Base-by-base conservation (phyloP, 2,888 invertebrate genomes). In the Oligia fasciuncula region DNA sequence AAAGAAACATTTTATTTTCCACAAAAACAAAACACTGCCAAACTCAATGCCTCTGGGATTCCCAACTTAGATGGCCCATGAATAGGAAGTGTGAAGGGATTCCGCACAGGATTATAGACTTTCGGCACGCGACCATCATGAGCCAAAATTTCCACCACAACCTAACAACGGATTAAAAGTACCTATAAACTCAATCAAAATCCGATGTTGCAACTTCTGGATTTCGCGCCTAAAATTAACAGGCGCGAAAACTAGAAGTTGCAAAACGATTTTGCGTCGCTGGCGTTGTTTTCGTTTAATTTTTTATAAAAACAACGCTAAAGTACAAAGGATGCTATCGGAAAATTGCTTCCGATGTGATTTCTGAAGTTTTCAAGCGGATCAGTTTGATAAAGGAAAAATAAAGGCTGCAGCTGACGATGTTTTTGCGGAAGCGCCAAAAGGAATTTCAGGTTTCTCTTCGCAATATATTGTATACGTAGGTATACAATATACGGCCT, bases 281-380 rank as follows among this genome's bases (percentile, higher is more conserved):
- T 46, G 35, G 54, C 65, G 54, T 74, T 87, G 78, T 84, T 87
- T 81, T 84, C 84, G 73, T 87, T 73, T 62, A 75, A 87, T 87
- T 81, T 80, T 79, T 73, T 60, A 76, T 76, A 63, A 77, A 73
- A 82, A 29, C 66, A 73, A 84, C n/a, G 62, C 11, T 66, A 19
- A 4, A 43, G 35, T 62, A 72, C 62, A 80, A 65, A 76, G 62
- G 23, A 43, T 46, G 71, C 67, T 69, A 72, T 84, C 77, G 40
- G 57, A 73, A 74, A 84, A 85, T 85, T 84, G 68, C 65, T 84
- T 86, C 84, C 77, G 87, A 85, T 80, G 73, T 71, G 70, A 86
- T 84, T 84, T 67, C 2, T 54, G 54, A 76, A 86, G 71, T 74
- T 76, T 76, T 76, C 68, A 43, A 35, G 71, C 74, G 77, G 60